Evolutionary conservation across 2,888 invertebrate genomes (phyloP), one percentile per base, ranked within the genome.

Genomic region (Folsomia candida): DNA sequence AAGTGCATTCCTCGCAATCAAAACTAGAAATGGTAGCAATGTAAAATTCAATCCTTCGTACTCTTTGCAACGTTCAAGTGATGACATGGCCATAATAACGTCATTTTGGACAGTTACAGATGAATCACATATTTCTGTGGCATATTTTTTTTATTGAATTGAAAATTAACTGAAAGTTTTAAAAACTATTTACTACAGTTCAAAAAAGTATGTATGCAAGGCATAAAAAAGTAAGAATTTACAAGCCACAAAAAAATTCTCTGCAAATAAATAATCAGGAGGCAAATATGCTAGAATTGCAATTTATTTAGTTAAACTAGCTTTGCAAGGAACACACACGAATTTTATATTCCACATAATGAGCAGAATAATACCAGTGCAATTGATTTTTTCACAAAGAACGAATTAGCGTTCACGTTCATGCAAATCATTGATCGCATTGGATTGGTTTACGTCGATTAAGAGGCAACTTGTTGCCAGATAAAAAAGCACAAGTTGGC

Each of bases 361-460:
- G 25, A 64, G 64, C 29, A 64, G 47, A 47, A 51, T 51, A 37
- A 37, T 14, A 37, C 4, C 6, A 14, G 37, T 37, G 37, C 37
- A 64, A 64, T 37, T 64, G 20, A 64, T 64, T 64, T 64, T 64
- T 64, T 64, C 51, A 64, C 64, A 64, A 64, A 64, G 64, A 51
- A 24, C 47, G 47, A 64, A 64, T 64, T 51, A 64, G 25, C 51
- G 20, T 51, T 51, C 64, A 64, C 64, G 51, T 51, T 64, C 51
- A 64, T 64, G 64, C 64, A 64, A 64, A 64, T 64, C 64, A 64
- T 6, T 64, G 64, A 62, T 27, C 62, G 25, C 62, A 37, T 37
- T 37, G 4, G 4, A 37, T 37, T 37, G 37, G 37, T 37, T 37
- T 37, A 37, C 37, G 37, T 37, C 37, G 37, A 37, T 37, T 37